These are phyloP conservation scores for Accipiter virgatus DNA, from an alignment of 2,113 vertebrate species.

Conservation along the genomic window DNA sequence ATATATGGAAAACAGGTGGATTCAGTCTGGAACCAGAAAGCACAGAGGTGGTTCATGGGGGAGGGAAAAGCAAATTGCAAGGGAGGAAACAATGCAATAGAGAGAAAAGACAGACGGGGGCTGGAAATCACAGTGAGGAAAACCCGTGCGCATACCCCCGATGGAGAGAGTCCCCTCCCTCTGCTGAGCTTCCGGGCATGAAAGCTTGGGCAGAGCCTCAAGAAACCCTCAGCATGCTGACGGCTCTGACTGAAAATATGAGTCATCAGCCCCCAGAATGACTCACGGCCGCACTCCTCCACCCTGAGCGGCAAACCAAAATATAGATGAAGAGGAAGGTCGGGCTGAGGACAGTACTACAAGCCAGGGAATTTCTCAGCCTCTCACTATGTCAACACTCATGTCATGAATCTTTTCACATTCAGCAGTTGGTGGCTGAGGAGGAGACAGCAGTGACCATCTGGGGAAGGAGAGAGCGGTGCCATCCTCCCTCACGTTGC, in stretches of 20 bases:
- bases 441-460: conserved; percentile 40
- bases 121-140: not conserved
- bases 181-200: not conserved
- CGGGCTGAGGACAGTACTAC: conserved; percentile 49
- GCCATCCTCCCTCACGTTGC: not conserved
- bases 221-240: not conserved
- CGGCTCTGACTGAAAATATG: conserved; percentile 14
- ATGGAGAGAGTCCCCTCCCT: not conserved
- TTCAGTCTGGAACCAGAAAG: not conserved
- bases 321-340: conserved; percentile 61
- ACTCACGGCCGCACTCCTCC: not conserved
- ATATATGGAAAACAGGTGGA: not conserved
- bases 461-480: conserved; percentile 11
- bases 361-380: conserved; percentile 67
- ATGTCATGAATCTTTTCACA: conserved; percentile 55
- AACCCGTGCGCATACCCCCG: not conserved
- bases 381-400: conserved; percentile 52
- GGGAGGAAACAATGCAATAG: not conserved
- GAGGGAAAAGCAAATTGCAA: not conserved
- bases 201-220: not conserved
- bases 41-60: not conserved
- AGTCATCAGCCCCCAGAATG: conserved; percentile 55
- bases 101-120: not conserved
- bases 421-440: conserved; percentile 50
- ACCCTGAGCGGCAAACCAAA: not conserved